Evolutionary conservation across 2,113 vertebrate species (phyloP).

Genomic region (Nothobranchius furzeri): DNA sequence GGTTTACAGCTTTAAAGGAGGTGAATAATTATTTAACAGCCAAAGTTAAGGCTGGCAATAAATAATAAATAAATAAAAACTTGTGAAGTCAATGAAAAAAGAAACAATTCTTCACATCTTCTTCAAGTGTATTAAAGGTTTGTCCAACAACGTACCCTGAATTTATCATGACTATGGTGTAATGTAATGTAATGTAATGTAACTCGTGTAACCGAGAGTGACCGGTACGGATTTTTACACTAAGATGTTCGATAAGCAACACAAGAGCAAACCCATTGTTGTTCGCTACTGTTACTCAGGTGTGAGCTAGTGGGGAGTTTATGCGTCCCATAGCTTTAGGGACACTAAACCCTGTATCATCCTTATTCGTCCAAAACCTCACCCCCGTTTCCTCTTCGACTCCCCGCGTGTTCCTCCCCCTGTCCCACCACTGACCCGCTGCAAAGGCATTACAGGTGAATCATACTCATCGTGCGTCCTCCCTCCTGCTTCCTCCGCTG

Average conservation of each 20-base stretch:
- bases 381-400: slow-evolving; percentile 11
- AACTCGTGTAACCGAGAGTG: slow-evolving; percentile 43
- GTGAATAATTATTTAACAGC: slow-evolving; percentile 37
- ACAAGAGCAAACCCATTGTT: slow-evolving; percentile 50
- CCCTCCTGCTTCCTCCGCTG: slow-evolving; percentile 75
- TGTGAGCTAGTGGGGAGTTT: slow-evolving; percentile 40
- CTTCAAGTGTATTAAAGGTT: slow-evolving; percentile 39
- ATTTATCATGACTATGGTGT: slow-evolving; percentile 46
- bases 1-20: slow-evolving; percentile 47
- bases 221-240: slow-evolving; percentile 44
- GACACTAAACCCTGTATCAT: slow-evolving; percentile 19
- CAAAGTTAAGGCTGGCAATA: slow-evolving; percentile 34
- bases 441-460: slow-evolving; percentile 85
- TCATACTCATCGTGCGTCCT: slow-evolving; percentile 72
- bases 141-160: slow-evolving; percentile 60
- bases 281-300: slow-evolving; percentile 62
- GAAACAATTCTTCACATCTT: slow-evolving; percentile 16
- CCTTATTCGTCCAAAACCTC: slow-evolving; percentile 16
- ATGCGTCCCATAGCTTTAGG: slow-evolving; percentile 26
- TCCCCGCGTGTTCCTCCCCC: slow-evolving; percentile 7
- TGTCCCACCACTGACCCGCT: slow-evolving; percentile 65
- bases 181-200: too few relatives aligned
- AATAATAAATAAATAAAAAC: slow-evolving; percentile 25
- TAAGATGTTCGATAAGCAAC: slow-evolving; percentile 53
- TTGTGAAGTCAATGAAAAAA: slow-evolving; percentile 12